phyloP scores from a whole-genome alignment of 2,888 invertebrate species.

The Dascillus cervinus region DNA sequence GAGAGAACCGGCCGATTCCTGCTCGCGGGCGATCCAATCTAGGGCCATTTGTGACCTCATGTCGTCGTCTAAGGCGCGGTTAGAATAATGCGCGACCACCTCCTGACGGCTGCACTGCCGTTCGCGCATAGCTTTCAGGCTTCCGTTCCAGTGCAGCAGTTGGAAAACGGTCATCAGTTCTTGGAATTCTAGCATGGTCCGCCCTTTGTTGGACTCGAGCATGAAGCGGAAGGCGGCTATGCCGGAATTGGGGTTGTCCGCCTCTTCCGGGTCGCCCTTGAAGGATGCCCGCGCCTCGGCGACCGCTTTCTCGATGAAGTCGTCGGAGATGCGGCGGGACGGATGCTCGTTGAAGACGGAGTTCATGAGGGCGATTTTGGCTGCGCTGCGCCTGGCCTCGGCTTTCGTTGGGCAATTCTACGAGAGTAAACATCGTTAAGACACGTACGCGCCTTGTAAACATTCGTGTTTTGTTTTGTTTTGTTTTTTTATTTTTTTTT shows the following conservation, averaged over 20 bases:
- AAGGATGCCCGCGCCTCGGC: conserved; percentile 85
- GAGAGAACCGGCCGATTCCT: conserved; percentile 67
- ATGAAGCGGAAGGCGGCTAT: conserved; percentile 70
- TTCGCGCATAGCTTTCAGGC: conserved; percentile 89
- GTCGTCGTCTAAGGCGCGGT: conserved; percentile 86
- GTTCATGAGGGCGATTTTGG: conserved; percentile 94
- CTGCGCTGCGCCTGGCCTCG: conserved; percentile 87
- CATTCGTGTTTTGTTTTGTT: no score
- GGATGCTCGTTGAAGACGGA: conserved; percentile 96
- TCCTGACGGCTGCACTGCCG: conserved; percentile 91
- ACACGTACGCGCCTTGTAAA: neutral
- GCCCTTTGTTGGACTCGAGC: conserved; percentile 76
- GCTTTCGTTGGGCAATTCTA: conserved; percentile 93
- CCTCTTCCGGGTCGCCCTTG: conserved; percentile 53
- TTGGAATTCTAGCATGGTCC: conserved; percentile 94
- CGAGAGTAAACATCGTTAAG: neutral
- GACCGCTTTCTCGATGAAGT: conserved; percentile 90
- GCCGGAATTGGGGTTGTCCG: conserved; percentile 62
- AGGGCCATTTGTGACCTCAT: conserved; percentile 95
- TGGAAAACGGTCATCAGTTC: conserved; percentile 98
- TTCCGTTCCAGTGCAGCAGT: conserved; percentile 94
- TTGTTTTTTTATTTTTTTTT: no score
- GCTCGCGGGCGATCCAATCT: conserved; percentile 85
- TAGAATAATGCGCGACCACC: conserved; percentile 87
- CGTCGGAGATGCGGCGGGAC: conserved; percentile 83